Evolutionary conservation across 1,140 invertebrate genomes (phyloP), one percentile per base, ranked within the genome.

Genomic region (Brachionus calyciflorus): DNA sequence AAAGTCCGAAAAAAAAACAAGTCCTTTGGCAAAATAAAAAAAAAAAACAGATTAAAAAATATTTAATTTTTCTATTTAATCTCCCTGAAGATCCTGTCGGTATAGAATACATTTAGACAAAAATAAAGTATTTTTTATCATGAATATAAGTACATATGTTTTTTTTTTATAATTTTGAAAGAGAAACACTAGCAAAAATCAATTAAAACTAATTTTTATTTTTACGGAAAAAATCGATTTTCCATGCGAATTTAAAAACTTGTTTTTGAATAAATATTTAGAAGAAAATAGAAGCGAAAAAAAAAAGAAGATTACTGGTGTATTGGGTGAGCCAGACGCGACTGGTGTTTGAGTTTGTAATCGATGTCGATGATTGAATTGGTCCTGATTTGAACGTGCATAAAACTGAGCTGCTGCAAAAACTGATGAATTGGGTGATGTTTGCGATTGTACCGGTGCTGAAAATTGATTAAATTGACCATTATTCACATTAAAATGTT

Each of bases 351-450:
- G 33, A 21, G 33, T 30, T n/a, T 37, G 28, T 0, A 65, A 6
- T 10, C 60, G 33, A 41, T 60, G 55, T 30, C 60, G 60, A 44
- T n/a, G n/a, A n/a, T 46, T 46, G 14, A 65, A 65, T 41, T 65
- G 60, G 17, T 65, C 60, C 17, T 65, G 60, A 41, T 44, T 65
- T 7, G 60, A 41, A n/a, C 60, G 33, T 24, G 60, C 60, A 26
- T 65, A 65, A 19, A 65, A 65, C 19, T 65, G 60, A 41, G 60
- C 60, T 6, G 60, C 60, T n/a, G 60, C 60, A 17, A 41, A 17
- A 6, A 65, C 60, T n/a, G 60, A 65, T 24, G 60, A 44, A 41
- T 65, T 65, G n/a, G 60, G 33, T 28, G 60, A 41, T 40, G 40
- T 17, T 17, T 41, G 37, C 2, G 33, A 41, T 28, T 65, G 60